Evolutionary conservation across 2,113 vertebrate genomes (phyloP).

Genomic region (Elaphurus davidianus): DNA sequence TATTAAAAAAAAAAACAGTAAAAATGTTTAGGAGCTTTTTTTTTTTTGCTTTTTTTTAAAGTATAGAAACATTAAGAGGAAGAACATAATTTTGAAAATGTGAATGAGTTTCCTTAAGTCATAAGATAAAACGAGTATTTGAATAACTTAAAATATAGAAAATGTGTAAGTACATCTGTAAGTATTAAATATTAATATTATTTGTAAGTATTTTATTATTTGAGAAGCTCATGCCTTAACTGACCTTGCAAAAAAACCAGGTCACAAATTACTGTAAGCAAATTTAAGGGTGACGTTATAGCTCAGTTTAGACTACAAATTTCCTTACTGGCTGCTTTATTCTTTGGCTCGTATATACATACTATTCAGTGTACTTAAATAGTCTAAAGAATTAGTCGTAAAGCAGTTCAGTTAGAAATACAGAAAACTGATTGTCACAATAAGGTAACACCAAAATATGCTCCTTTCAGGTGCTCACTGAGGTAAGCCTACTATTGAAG

Average conservation of each 20-base stretch:
- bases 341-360: background rate
- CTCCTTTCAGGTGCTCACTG: background rate
- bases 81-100: background rate
- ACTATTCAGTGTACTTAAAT: background rate
- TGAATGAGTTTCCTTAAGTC: background rate
- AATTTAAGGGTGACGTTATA: background rate
- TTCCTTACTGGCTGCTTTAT: background rate
- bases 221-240: background rate
- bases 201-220: background rate
- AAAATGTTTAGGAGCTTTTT: background rate
- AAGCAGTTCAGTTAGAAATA: background rate
- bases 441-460: background rate
- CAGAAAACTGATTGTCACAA: background rate
- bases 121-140: background rate
- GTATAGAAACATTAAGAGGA: fast-evolving
- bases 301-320: background rate
- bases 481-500: background rate
- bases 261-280: background rate
- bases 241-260: background rate
- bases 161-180: background rate
- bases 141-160: background rate
- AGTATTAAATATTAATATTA: background rate
- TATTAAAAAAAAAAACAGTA: constrained; percentile 45
- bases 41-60: background rate
- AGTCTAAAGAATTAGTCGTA: background rate